A percentile compares a stretch with the other conserved stretches of the same genome.
phyloP scores from a whole-genome alignment of 2,113 vertebrate species.

The Nannobrachium achirus region DNA sequence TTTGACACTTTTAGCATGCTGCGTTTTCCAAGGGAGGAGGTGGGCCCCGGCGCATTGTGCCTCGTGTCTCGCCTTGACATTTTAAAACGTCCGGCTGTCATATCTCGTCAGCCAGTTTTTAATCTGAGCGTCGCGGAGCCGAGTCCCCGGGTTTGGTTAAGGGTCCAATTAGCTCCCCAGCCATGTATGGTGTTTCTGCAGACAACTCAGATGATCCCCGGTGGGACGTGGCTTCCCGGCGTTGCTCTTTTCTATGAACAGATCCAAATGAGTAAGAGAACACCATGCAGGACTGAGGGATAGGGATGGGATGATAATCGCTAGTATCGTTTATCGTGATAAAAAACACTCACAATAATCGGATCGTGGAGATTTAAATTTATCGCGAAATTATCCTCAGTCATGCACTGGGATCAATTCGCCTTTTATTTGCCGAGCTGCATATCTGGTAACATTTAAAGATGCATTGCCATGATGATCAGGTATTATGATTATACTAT shows the following conservation, averaged over 20 bases:
- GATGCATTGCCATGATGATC: no score
- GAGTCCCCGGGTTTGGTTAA: slow-evolving; percentile 38
- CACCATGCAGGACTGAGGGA: slow-evolving; percentile 14
- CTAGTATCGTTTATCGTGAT: no score
- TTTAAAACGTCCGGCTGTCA: slow-evolving; percentile 60
- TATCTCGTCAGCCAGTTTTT: slow-evolving; percentile 43
- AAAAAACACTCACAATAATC: no score
- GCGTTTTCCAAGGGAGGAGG: slow-evolving; percentile 33
- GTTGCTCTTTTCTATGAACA: slow-evolving; percentile 3
- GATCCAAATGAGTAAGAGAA: slow-evolving; percentile 50
- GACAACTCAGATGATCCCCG: slow-evolving; percentile 58
- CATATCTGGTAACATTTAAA: no score
- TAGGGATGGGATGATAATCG: no score
- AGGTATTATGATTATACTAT: no score
- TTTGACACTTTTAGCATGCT: slow-evolving; percentile 47
- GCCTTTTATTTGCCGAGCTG: no score
- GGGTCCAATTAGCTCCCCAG: slow-evolving; percentile 65
- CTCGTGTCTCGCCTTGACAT: slow-evolving; percentile 59
- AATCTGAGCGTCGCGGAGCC: slow-evolving; percentile 46
- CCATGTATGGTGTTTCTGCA: slow-evolving; percentile 54
- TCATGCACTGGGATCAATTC: no score
- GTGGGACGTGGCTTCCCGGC: slow-evolving; percentile 46
- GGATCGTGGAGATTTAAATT: no score
- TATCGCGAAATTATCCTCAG: no score
- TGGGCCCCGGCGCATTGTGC: slow-evolving; percentile 29